Evolutionary conservation across 2,888 invertebrate species (phyloP).

Genomic region (Steinernema carpocapsae): DNA sequence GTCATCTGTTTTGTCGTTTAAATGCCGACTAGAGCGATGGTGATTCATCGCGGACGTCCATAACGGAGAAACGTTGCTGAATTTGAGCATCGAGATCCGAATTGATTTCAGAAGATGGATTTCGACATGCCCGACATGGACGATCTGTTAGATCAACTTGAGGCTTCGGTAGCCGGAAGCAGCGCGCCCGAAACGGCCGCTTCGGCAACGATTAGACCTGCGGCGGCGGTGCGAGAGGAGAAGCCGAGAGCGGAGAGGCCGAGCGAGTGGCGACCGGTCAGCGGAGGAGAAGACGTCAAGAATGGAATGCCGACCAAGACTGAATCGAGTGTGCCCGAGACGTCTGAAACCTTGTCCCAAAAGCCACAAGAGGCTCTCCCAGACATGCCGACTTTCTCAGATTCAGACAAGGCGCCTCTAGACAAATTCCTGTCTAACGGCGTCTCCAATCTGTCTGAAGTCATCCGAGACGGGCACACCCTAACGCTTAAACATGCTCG

Average conservation of each 20-base stretch:
- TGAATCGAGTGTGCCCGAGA: no score
- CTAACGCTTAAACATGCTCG: no score
- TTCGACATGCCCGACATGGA: slow-evolving; percentile 27
- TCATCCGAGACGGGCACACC: no score
- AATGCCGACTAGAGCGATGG: background rate
- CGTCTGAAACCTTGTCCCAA: no score
- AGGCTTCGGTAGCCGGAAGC: slow-evolving; percentile 19
- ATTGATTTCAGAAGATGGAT: slow-evolving; percentile 30
- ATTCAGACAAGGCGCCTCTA: no score
- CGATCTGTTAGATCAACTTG: slow-evolving; percentile 34
- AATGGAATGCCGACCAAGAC: no score
- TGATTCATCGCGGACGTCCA: background rate
- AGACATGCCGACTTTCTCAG: no score
- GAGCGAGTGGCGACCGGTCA: background rate
- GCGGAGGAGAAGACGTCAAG: background rate
- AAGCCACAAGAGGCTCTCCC: no score
- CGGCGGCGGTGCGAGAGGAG: background rate
- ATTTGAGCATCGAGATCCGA: background rate
- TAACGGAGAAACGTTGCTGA: background rate
- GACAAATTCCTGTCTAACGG: no score
- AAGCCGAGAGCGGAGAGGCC: slow-evolving; percentile 8
- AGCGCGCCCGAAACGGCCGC: background rate
- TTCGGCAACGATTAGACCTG: slow-evolving; percentile 17
- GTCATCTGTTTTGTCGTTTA: background rate
- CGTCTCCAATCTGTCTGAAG: no score